phyloP scores from a whole-genome alignment of 2,888 invertebrate genomes.

The Auanema freiburgensis region DNA sequence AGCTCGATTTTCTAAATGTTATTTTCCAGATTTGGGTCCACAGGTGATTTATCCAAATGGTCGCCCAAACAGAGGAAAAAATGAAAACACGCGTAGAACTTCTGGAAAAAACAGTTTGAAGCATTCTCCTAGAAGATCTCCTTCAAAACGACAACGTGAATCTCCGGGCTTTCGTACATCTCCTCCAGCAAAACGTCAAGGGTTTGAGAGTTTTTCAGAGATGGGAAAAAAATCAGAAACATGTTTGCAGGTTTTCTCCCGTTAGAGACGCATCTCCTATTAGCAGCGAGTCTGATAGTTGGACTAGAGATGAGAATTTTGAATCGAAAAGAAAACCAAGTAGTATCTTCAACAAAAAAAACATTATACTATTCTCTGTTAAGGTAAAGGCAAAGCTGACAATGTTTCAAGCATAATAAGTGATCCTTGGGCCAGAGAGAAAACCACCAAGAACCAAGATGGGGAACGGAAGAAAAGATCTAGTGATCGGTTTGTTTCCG shows the following conservation, averaged over 20 bases:
- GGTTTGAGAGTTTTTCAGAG: no score
- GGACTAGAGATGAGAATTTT: constrained; percentile 3
- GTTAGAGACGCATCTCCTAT: constrained; percentile 27
- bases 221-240: no score
- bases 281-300: constrained; percentile 34
- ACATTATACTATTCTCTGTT: no score
- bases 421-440: background rate
- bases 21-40: constrained; percentile 30
- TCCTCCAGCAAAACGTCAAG: no score
- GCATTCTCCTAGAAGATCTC: no score
- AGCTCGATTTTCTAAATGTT: no score
- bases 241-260: no score
- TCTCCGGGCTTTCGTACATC: no score
- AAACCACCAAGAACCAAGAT: background rate
- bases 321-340: constrained; percentile 17
- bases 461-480: constrained; percentile 2
- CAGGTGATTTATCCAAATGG: constrained; percentile 32
- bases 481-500: background rate
- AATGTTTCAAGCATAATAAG: constrained; percentile 1
- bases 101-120: no score
- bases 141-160: no score
- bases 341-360: background rate
- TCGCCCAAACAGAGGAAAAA: no score
- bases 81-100: no score
- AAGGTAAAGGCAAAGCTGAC: background rate